Evolutionary conservation across 2,888 invertebrate species (phyloP).

Genomic region (Mythimna impura): DNA sequence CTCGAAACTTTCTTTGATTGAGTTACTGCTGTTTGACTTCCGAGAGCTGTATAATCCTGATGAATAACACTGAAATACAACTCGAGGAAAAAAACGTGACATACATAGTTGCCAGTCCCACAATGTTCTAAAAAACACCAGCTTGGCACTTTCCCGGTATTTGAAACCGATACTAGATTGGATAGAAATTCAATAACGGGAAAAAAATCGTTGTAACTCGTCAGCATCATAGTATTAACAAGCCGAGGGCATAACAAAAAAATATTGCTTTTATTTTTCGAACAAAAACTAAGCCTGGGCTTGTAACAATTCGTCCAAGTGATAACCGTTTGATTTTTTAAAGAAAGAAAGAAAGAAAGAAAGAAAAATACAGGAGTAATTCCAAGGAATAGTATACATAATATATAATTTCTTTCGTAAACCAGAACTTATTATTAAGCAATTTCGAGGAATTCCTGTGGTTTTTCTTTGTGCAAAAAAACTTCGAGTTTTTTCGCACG

Average conservation of each 20-base stretch:
- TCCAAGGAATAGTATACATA: not conserved
- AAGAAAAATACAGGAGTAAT: too few species aligned
- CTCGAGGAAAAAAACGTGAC: slow-evolving; percentile 11
- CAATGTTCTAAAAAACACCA: slow-evolving; percentile 14
- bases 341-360: too few species aligned
- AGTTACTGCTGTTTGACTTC: too few species aligned
- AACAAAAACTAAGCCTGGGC: slow-evolving; percentile 12
- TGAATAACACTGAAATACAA: slow-evolving; percentile 3
- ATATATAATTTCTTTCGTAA: not conserved
- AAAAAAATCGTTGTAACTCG: slow-evolving; percentile 46
- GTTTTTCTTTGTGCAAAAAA: slow-evolving; percentile 29
- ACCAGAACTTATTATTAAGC: not conserved
- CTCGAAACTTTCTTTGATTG: too few species aligned
- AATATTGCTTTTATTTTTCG: slow-evolving; percentile 13
- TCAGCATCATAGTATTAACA: slow-evolving; percentile 33
- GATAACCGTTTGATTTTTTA: too few species aligned
- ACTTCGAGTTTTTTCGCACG: slow-evolving; percentile 44
- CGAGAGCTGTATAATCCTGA: not conserved
- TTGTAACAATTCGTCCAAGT: too few species aligned
- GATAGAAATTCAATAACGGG: slow-evolving; percentile 56
- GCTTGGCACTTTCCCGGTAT: slow-evolving; percentile 18
- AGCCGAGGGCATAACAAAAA: slow-evolving; percentile 25
- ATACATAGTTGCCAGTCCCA: slow-evolving; percentile 5
- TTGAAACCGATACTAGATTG: slow-evolving; percentile 52
- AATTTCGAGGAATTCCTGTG: slow-evolving; percentile 25